Conservation (phyloP, 2,797 vertebrate genomes). For the Nyctalus aviator region DNA sequence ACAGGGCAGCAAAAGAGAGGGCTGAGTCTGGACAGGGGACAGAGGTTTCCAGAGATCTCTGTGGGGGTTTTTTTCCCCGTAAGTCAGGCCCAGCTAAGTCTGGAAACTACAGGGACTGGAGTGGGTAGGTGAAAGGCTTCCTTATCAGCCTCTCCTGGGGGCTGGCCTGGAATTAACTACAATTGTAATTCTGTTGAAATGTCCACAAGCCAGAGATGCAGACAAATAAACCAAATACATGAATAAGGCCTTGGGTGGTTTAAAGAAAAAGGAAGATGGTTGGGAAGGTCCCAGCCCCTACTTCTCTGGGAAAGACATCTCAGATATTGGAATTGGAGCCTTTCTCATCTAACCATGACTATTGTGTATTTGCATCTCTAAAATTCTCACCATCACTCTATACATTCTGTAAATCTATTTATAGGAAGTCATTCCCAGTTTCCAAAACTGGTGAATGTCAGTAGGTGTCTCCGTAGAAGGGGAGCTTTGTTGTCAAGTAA, state of each 20-base stretch:
- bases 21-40: neutral
- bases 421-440: neutral
- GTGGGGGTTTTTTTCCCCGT: neutral
- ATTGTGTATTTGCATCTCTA: conserved; percentile 24
- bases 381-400: neutral
- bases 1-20: neutral
- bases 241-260: neutral
- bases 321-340: neutral
- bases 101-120: neutral
- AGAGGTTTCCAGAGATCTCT: conserved; percentile 7
- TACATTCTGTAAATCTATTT: conserved; percentile 17
- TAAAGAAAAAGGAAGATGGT: neutral
- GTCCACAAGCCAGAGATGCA: neutral
- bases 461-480: neutral
- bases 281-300: neutral
- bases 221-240: conserved; percentile 33
- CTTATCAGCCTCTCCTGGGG: neutral
- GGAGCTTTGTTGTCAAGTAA: neutral
- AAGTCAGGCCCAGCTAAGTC: neutral
- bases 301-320: neutral
- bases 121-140: neutral
- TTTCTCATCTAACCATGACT: neutral
- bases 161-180: neutral
- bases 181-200: neutral
- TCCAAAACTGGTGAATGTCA: conserved; percentile 35